Conservation (phyloP, 2,797 vertebrate genomes). For the Percopsis omiscomaycus region DNA sequence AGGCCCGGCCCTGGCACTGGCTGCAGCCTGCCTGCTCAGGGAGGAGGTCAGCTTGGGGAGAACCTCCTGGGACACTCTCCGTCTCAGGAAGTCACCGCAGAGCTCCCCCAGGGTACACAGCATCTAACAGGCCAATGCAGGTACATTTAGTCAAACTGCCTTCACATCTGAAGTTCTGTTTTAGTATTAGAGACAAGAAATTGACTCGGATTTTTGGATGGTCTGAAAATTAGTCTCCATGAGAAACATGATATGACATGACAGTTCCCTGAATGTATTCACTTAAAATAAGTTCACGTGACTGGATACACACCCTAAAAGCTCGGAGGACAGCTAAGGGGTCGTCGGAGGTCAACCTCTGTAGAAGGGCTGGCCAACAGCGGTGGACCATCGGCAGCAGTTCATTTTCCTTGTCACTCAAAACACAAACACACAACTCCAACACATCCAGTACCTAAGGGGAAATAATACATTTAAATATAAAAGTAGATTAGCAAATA, state of each 20-base stretch:
- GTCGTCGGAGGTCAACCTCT: slow-evolving; percentile 85
- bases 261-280: too few species aligned
- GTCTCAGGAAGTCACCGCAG: slow-evolving; percentile 88
- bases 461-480: too few species aligned
- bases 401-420: slow-evolving; percentile 81
- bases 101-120: slow-evolving; percentile 82
- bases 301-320: slow-evolving; percentile 79
- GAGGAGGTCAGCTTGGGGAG: slow-evolving; percentile 84
- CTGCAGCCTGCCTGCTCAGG: slow-evolving; percentile 82
- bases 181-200: background rate
- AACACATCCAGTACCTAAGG: slow-evolving; percentile 86
- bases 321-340: slow-evolving; percentile 87
- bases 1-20: slow-evolving; percentile 85
- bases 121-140: slow-evolving; percentile 71
- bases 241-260: background rate
- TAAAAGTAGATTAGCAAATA: too few species aligned
- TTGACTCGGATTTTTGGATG: too few species aligned
- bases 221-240: background rate
- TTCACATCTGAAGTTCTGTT: background rate
- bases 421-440: slow-evolving; percentile 81
- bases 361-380: slow-evolving; percentile 87
- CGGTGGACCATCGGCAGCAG: slow-evolving; percentile 91
- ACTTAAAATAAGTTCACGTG: background rate
- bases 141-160: background rate
- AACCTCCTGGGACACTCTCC: slow-evolving; percentile 88